Evolutionary conservation across 2,797 vertebrate genomes (phyloP).

Genomic region (Microcaecilia unicolor): DNA sequence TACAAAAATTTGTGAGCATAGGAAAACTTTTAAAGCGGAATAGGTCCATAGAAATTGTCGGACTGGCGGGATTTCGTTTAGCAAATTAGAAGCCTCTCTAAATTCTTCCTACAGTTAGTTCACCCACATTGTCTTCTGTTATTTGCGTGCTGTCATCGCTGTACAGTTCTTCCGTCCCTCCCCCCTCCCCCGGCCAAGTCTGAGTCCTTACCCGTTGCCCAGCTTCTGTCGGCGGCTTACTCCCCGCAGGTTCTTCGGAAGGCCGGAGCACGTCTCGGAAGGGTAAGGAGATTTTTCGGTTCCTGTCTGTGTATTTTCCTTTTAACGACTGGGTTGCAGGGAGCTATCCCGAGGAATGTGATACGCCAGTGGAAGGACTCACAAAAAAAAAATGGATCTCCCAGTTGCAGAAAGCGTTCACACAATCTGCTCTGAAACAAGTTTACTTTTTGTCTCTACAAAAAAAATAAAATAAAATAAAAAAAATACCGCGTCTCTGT

Average conservation of each 20-base stretch:
- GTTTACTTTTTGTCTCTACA: not conserved
- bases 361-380: not conserved
- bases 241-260: too few species aligned
- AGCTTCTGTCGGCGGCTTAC: not conserved
- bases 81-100: conserved; percentile 3
- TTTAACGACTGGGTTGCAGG: conserved; percentile 4
- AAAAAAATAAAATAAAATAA: not conserved
- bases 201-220: not conserved
- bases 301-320: not conserved
- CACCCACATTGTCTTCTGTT: too few species aligned
- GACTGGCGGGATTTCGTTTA: not conserved
- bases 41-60: not conserved
- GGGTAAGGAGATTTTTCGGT: conserved; percentile 5
- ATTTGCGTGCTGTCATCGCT: too few species aligned
- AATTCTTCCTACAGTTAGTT: conserved; percentile 15
- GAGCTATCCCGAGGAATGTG: not conserved
- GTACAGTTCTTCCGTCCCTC: conserved; percentile 2
- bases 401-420: not conserved
- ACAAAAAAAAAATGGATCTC: too few species aligned
- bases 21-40: too few species aligned
- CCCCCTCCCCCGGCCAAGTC: not conserved
- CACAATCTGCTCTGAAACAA: not conserved
- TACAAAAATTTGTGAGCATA: too few species aligned
- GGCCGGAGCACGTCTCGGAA: conserved; percentile 11
- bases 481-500: conserved; percentile 11